phyloP scores from a whole-genome alignment of 2,113 vertebrate genomes.

The Tretioscincus oriximinensis region DNA sequence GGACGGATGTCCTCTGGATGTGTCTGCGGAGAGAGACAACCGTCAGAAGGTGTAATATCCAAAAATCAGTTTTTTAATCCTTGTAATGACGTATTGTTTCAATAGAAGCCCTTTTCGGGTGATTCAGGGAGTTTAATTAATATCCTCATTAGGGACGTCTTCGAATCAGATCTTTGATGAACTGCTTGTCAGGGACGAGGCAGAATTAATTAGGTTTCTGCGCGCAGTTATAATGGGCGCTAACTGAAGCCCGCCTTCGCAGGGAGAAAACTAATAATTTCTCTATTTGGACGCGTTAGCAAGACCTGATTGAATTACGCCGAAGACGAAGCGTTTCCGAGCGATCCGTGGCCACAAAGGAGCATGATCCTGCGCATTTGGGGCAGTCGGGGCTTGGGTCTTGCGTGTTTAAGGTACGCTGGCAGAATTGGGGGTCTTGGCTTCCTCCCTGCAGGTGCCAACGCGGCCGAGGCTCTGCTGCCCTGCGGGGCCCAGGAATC shows the following conservation, averaged over 20 bases:
- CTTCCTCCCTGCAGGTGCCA: background rate
- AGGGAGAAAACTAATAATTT: constrained; percentile 79
- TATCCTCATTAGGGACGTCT: constrained; percentile 82
- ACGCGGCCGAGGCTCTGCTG: background rate
- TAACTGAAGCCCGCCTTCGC: constrained; percentile 74
- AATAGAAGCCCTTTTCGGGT: constrained; percentile 82
- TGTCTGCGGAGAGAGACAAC: constrained; percentile 73
- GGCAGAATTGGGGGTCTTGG: background rate
- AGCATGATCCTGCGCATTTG: constrained; percentile 46
- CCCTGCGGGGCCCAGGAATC: background rate
- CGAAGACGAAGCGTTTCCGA: constrained; percentile 50
- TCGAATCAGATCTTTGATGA: constrained; percentile 82
- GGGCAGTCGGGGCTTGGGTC: background rate
- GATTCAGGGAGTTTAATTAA: constrained; percentile 85
- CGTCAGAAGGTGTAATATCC: constrained; percentile 76
- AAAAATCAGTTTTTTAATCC: constrained; percentile 79
- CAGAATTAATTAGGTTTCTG: constrained; percentile 80
- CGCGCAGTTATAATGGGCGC: constrained; percentile 70
- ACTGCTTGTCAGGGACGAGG: constrained; percentile 79
- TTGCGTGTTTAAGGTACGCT: background rate
- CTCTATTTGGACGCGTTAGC: constrained; percentile 75
- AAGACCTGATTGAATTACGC: constrained; percentile 74
- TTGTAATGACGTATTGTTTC: constrained; percentile 85
- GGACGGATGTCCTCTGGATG: constrained; percentile 71
- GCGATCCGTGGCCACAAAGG: constrained; percentile 3